phyloP scores from a whole-genome alignment of 2,888 invertebrate species.

The Pyralis farinalis region DNA sequence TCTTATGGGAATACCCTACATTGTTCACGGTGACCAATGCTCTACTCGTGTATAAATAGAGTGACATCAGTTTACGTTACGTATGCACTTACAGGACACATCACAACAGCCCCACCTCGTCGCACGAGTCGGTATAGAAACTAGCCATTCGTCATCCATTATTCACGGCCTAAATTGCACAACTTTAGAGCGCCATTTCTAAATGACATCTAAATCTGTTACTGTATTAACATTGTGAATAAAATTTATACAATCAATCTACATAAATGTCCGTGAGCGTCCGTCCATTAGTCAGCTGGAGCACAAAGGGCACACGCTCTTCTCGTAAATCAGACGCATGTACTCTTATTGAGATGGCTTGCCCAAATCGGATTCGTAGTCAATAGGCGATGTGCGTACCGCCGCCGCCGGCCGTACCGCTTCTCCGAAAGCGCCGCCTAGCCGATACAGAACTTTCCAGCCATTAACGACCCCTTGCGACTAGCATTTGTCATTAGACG shows the following conservation, averaged over 20 bases:
- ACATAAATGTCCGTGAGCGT: slow-evolving; percentile 81
- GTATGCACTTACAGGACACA: slow-evolving; percentile 41
- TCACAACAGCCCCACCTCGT: slow-evolving; percentile 66
- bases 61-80: slow-evolving; percentile 26
- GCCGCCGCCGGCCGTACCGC: slow-evolving; percentile 29
- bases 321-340: slow-evolving; percentile 78
- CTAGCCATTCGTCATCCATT: slow-evolving; percentile 77
- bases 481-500: slow-evolving; percentile 58
- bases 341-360: slow-evolving; percentile 71
- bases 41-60: slow-evolving; percentile 22
- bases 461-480: slow-evolving; percentile 71
- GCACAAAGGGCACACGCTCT: slow-evolving; percentile 80
- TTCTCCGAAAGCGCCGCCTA: slow-evolving; percentile 10
- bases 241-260: slow-evolving; percentile 82
- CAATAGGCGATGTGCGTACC: slow-evolving; percentile 56
- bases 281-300: slow-evolving; percentile 78
- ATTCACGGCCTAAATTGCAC: slow-evolving; percentile 80
- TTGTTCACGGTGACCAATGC: slow-evolving; percentile 9
- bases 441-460: slow-evolving; percentile 53
- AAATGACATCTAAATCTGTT: slow-evolving; percentile 82
- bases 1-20: background rate
- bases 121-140: slow-evolving; percentile 64
- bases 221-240: slow-evolving; percentile 81
- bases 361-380: slow-evolving; percentile 75
- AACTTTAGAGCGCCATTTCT: slow-evolving; percentile 81